Conservation (phyloP, 2,888 invertebrate genomes). For the Dimorphilus gyrociliatus region DNA sequence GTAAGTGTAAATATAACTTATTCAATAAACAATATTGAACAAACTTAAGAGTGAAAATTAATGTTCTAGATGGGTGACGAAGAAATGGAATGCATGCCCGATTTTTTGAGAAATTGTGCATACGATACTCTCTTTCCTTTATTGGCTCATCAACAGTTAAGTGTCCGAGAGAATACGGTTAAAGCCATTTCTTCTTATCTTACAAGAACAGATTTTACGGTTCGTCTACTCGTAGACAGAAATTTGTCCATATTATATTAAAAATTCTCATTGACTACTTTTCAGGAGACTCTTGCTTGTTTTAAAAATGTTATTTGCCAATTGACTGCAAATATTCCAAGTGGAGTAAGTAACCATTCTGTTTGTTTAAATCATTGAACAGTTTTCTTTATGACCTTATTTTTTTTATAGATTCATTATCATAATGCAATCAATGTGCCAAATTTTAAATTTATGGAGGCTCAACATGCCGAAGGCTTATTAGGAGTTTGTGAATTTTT, state of each 20-base stretch:
- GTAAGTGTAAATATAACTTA: conserved; percentile 3
- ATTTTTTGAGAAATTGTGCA: conserved; percentile 18
- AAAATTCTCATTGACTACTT: background rate
- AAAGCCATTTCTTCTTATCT: conserved; percentile 27
- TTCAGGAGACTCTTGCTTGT: conserved; percentile 11
- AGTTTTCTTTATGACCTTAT: too few relatives aligned
- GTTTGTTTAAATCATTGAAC: too few relatives aligned
- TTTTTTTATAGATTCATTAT: too few relatives aligned
- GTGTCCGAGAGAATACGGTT: conserved; percentile 25
- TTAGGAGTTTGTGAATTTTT: conserved; percentile 27
- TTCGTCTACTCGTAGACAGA: too few relatives aligned
- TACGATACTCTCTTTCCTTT: conserved; percentile 19
- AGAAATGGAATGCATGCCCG: conserved; percentile 14
- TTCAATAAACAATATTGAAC: conserved; percentile 1
- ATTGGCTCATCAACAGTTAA: conserved; percentile 27
- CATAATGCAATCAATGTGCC: conserved; percentile 5
- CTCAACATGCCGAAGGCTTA: conserved; percentile 29
- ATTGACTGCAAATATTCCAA: too few relatives aligned
- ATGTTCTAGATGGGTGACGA: conserved; percentile 8
- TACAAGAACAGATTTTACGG: conserved; percentile 19
- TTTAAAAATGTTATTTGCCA: conserved; percentile 10
- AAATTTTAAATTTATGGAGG: conserved; percentile 18
- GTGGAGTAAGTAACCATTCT: too few relatives aligned
- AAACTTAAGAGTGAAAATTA: background rate
- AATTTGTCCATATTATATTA: background rate